Evolutionary conservation across 2,797 vertebrate species (phyloP), one percentile per base, ranked within the genome.

Genomic region (Eulemur coronatus): DNA sequence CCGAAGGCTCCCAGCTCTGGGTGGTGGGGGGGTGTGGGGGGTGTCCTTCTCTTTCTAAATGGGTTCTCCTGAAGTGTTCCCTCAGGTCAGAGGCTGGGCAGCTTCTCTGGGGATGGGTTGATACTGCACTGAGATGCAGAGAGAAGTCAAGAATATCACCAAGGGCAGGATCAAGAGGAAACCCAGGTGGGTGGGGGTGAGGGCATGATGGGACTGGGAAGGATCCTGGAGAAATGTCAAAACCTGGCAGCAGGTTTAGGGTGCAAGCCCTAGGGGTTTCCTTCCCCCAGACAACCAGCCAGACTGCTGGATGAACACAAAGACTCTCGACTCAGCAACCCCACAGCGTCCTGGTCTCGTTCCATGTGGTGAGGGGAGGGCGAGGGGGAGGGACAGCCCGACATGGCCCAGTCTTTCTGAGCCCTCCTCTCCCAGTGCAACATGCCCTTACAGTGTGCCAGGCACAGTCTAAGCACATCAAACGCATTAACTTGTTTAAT

Each of bases 81-180:
- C 65, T 95, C 18, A 18, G 55, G 28, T 52, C 63, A 61, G 84
- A 67, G n/a, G 33, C 43, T 28, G 1, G 46, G 15, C 59, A 50
- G 63, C 13, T 35, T 48, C 72, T 43, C 55, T 48, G 43, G 24
- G 38, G 41, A 78, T 50, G 73, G 41, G 48, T 28, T 26, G 70
- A 65, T 84, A 12, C 38, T 59, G 2, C 48, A 22, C 75, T 35
- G 59, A 94, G 81, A 55, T 22, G 48, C n/a, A 52, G 55, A 20
- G 55, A 81, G 55, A 48, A 20, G 3, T n/a, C 10, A 35, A 41
- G n/a, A 13, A 61, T 4, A n/a, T 48, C 13, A n/a, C 2, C 41
- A 35, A 55, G n/a, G 48, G 50, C 46, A 52, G 57, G 50, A 69
- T 48, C 52, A 63, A 90, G 85, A 94, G 63, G 63, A 87, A 90